phyloP scores from a whole-genome alignment of 1,140 invertebrate species.

The Hesperophylax magnus region DNA sequence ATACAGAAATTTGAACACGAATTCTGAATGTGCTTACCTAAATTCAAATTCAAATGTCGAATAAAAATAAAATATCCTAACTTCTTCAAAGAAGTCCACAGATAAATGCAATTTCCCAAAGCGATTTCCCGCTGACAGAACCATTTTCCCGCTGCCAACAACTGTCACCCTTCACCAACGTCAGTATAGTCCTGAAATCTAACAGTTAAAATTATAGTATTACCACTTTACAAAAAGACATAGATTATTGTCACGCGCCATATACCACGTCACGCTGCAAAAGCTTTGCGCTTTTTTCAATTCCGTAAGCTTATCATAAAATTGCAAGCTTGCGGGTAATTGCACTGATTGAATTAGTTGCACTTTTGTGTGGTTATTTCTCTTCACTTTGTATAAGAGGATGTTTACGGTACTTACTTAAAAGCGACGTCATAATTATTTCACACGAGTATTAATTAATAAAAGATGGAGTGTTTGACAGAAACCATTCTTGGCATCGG shows the following conservation, averaged over 20 bases:
- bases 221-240: not conserved
- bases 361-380: conserved; percentile 1
- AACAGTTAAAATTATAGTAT: not conserved
- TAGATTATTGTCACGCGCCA: not conserved
- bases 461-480: no score
- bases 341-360: conserved; percentile 10
- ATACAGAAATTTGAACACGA: no score
- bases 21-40: no score
- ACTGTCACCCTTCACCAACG: conserved; percentile 7
- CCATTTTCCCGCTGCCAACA: not conserved
- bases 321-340: not conserved
- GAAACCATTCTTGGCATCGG: no score
- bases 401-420: not conserved
- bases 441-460: no score
- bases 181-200: not conserved
- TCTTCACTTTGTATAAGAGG: not conserved
- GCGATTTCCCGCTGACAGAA: conserved; percentile 9
- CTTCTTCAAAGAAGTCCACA: not conserved
- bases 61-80: no score
- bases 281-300: not conserved
- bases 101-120: not conserved
- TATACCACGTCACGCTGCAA: not conserved
- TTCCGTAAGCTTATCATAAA: not conserved
- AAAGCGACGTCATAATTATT: not conserved
- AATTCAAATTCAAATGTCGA: no score